Evolutionary conservation across 1,140 invertebrate genomes (phyloP).

Genomic region (Neodiprion pinetum): DNA sequence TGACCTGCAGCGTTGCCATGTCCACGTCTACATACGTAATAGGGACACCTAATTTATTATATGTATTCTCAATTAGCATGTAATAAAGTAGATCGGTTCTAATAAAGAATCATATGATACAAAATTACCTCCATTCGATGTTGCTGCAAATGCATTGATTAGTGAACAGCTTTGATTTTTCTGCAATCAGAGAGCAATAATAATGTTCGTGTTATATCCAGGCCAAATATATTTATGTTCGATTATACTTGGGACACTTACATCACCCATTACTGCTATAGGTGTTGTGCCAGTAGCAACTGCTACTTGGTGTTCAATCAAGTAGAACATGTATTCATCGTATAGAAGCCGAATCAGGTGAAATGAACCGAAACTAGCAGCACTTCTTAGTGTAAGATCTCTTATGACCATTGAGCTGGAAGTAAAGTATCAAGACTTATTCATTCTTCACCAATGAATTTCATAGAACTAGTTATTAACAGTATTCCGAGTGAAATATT

Average conservation of each 20-base stretch:
- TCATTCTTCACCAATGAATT: constrained; percentile 14
- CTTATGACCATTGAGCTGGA: constrained; percentile 94
- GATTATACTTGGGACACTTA: constrained; percentile 49
- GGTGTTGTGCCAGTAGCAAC: constrained; percentile 88
- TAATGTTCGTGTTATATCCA: constrained; percentile 10
- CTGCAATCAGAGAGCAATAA: constrained; percentile 36
- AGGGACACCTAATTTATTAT: neutral
- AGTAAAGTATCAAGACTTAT: constrained; percentile 25
- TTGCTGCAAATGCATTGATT: constrained; percentile 49
- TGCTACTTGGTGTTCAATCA: constrained; percentile 97
- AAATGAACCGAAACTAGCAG: constrained; percentile 98
- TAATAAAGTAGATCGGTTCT: constrained; percentile 6
- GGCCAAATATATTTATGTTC: too few relatives aligned
- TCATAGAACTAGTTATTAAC: constrained; percentile 21
- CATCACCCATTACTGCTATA: constrained; percentile 92
- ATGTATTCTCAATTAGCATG: constrained; percentile 5
- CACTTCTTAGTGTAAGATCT: constrained; percentile 93
- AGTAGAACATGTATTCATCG: constrained; percentile 99
- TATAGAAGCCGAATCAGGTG: constrained; percentile 97
- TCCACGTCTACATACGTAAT: constrained; percentile 4
- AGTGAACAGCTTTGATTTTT: constrained; percentile 58
- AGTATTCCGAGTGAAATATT: constrained; percentile 19
- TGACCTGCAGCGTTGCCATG: constrained; percentile 4
- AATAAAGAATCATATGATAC: constrained; percentile 12
- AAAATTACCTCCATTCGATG: constrained; percentile 55